A percentile compares a stretch with the other conserved stretches of the same genome.
Evolutionary conservation across 2,888 invertebrate genomes (phyloP).

Genomic region (Clitarchus hookeri): DNA sequence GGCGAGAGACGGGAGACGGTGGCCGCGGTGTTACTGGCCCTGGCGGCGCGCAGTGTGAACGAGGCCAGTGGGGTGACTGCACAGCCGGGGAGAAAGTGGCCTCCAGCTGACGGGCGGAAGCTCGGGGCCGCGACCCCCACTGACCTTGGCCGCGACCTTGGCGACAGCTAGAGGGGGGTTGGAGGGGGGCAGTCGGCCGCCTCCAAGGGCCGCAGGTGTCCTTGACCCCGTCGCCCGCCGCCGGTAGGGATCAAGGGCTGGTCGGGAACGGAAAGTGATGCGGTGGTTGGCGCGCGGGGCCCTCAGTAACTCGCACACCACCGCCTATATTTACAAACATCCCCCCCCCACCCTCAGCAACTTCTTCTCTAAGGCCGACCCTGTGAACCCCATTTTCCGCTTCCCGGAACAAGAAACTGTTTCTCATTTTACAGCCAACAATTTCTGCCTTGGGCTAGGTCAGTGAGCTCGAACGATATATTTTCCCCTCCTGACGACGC

Average conservation of each 20-base stretch:
- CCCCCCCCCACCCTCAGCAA: neutral
- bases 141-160: slow-evolving; percentile 14
- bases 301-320: neutral
- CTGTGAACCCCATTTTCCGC: neutral
- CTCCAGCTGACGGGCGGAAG: neutral
- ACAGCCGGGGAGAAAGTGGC: neutral
- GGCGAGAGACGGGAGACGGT: neutral
- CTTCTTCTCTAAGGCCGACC: neutral
- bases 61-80: slow-evolving; percentile 1
- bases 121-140: neutral
- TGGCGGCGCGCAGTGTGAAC: neutral
- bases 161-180: neutral
- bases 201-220: slow-evolving; percentile 5
- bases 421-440: neutral
- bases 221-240: neutral
- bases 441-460: neutral
- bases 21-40: neutral
- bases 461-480: neutral
- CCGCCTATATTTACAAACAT: neutral
- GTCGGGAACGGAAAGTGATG: neutral
- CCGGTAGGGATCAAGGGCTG: neutral
- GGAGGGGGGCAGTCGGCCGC: neutral
- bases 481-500: too few relatives aligned
- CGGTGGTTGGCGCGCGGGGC: neutral
- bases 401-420: neutral